phyloP scores from a whole-genome alignment of 1,140 invertebrate genomes.

The Brachionus manjavacas region DNA sequence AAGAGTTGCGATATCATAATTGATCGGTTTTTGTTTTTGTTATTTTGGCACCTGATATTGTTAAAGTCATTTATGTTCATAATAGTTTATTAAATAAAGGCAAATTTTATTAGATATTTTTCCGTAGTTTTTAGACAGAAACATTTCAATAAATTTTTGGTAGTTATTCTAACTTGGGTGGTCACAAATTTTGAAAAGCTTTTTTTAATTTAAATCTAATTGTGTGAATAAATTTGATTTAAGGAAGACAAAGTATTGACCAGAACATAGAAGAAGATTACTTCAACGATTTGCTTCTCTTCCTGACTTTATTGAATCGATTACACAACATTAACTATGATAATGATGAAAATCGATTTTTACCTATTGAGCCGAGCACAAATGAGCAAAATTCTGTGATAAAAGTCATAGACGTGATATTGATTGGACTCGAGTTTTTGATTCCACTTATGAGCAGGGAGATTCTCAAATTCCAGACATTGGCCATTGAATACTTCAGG shows the following conservation, averaged over 20 bases:
- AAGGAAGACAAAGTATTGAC: conserved; percentile 7
- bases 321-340: conserved; percentile 28
- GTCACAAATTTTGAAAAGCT: too few species aligned
- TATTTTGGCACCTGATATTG: too few species aligned
- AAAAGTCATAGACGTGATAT: neutral
- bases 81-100: too few species aligned
- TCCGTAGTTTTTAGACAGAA: too few species aligned
- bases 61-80: too few species aligned
- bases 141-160: too few species aligned
- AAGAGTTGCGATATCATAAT: too few species aligned
- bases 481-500: conserved; percentile 18
- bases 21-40: too few species aligned
- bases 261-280: conserved; percentile 38
- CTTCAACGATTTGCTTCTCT: conserved; percentile 33
- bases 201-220: neutral
- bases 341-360: neutral
- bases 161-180: too few species aligned
- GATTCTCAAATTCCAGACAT: conserved; percentile 18
- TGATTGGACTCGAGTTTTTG: conserved; percentile 7
- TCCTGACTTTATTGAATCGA: conserved; percentile 3
- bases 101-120: too few species aligned
- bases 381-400: neutral
- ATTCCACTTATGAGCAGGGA: conserved; percentile 31
- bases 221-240: neutral
- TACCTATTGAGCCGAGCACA: neutral